These are phyloP conservation scores for Eulithis prunata DNA, from an alignment of 2,888 invertebrate genomes.

Conservation along the genomic window DNA sequence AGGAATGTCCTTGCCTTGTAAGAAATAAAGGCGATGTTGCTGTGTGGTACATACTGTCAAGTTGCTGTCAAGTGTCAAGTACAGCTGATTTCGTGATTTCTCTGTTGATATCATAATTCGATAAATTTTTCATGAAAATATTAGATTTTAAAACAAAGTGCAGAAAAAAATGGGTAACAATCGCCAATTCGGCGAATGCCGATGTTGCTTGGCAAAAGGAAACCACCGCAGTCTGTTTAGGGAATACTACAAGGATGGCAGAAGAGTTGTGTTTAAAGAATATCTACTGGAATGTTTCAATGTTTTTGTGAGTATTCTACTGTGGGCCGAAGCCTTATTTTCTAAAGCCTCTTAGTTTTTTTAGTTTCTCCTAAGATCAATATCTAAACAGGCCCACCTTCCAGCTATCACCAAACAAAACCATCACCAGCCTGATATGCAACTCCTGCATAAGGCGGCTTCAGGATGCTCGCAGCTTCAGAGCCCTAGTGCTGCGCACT, in stretches of 20 bases:
- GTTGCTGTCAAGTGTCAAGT: no score
- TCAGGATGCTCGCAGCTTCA: constrained; percentile 44
- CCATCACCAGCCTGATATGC: constrained; percentile 46
- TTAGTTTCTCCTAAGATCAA: no score
- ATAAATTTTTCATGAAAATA: no score
- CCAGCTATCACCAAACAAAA: constrained; percentile 41
- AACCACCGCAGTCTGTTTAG: constrained; percentile 45
- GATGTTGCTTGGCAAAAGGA: constrained; percentile 50
- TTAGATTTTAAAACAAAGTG: not conserved
- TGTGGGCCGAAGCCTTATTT: no score
- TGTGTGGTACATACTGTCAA: no score
- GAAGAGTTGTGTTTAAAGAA: constrained; percentile 47
- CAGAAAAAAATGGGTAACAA: constrained; percentile 16
- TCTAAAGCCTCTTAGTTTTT: no score
- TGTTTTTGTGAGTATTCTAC: constrained; percentile 46
- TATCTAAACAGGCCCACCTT: constrained; percentile 10
- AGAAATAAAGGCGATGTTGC: no score
- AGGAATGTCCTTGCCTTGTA: no score
- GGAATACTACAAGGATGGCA: constrained; percentile 44
- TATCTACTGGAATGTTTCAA: constrained; percentile 51
- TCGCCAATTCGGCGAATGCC: constrained; percentile 46
- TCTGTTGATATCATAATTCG: no score
- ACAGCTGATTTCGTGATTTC: no score
- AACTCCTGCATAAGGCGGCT: constrained; percentile 39
- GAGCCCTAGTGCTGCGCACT: constrained; percentile 37